Evolutionary conservation across 1,140 invertebrate genomes (phyloP).

Genomic region (Caenorhabditis elegans): WBcel235 BX284603.4:7279001-7279500

Average conservation of each 20-base stretch:
- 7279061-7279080: not conserved
- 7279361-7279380: not conserved
- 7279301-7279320: not conserved
- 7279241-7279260: not conserved
- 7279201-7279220: constrained; percentile 5
- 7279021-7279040: not conserved
- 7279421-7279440: not conserved
- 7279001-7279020: not conserved
- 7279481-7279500: not conserved
- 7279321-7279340: not conserved
- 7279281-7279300: constrained; percentile 1
- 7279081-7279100: not conserved
- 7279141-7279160: not conserved
- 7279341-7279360: not conserved
- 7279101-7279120: not conserved
- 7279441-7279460: not conserved
- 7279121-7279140: no score
- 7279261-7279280: not conserved
- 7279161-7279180: not conserved
- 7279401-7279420: constrained; percentile 5
- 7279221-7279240: constrained; percentile 12
- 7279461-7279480: not conserved
- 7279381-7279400: not conserved
- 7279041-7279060: not conserved
- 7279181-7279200: constrained; percentile 1